These are phyloP conservation scores for Bucorvus abyssinicus DNA, from an alignment of 2,797 vertebrate species.

Conservation along the genomic window DNA sequence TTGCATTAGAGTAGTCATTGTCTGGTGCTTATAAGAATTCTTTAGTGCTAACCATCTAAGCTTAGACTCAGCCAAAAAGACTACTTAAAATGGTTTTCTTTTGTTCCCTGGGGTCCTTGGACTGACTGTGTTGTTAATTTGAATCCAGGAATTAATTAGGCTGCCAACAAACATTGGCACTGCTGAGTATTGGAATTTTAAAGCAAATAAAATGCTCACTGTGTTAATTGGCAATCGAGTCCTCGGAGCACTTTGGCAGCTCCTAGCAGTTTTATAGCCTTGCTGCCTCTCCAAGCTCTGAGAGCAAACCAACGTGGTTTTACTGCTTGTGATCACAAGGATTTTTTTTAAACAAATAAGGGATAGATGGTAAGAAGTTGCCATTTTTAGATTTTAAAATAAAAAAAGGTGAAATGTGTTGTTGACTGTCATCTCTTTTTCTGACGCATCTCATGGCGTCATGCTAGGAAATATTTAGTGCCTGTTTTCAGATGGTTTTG, in stretches of 20 bases:
- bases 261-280: constrained; percentile 17
- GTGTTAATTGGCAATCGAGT: constrained; percentile 45
- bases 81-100: constrained; percentile 37
- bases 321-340: not conserved
- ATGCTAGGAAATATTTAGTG: not conserved
- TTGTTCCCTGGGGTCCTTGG: constrained; percentile 47
- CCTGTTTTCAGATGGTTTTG: not conserved
- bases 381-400: not conserved
- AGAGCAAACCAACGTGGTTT: not conserved
- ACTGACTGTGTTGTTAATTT: constrained; percentile 45
- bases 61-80: constrained; percentile 12
- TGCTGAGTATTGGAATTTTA: constrained; percentile 34
- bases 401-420: not conserved
- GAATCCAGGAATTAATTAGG: constrained; percentile 57
- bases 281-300: not conserved
- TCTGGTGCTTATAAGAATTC: constrained; percentile 20
- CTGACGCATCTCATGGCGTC: not conserved
- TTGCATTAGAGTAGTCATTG: constrained; percentile 42
- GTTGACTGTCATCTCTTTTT: not conserved
- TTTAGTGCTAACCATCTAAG: constrained; percentile 27
- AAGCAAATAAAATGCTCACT: constrained; percentile 55
- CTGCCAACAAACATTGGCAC: constrained; percentile 53
- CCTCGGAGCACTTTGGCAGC: constrained; percentile 27
- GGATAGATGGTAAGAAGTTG: not conserved
- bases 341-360: constrained; percentile 6